Percentiles rank a stretch among this genome's conserved stretches.
Evolutionary conservation across 2,113 vertebrate genomes (phyloP).

Genomic region (Speoplatyrhinus poulsoni): DNA sequence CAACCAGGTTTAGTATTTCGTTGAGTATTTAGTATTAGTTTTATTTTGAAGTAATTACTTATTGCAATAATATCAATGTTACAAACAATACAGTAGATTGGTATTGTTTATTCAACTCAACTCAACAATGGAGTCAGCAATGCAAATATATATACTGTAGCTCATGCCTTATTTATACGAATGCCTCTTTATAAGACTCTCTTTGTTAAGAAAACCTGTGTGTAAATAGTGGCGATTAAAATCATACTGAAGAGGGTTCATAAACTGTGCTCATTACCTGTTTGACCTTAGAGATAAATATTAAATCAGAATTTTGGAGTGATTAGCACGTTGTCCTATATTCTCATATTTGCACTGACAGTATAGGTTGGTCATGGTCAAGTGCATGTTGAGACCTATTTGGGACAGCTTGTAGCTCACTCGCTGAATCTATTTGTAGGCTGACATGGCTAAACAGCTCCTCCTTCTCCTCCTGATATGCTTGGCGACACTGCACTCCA

Average conservation of each 20-base stretch:
- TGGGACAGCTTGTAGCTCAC: conserved; percentile 51
- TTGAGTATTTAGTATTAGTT: not conserved
- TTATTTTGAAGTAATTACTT: not conserved
- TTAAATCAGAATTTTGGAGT: conserved; percentile 5
- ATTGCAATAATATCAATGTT: not conserved
- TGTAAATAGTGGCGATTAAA: not conserved
- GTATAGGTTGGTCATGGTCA: conserved; percentile 39
- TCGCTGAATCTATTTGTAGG: conserved; percentile 52
- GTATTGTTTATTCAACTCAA: not conserved
- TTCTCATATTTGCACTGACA: conserved; percentile 45
- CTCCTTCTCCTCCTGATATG: conserved; percentile 50
- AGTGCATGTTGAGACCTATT: conserved; percentile 45
- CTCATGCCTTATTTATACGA: not conserved
- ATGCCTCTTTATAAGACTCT: not conserved
- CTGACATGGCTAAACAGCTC: conserved; percentile 67
- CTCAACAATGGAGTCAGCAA: not conserved
- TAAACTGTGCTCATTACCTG: not conserved
- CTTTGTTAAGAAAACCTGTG: conserved; percentile 4
- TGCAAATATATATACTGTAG: not conserved
- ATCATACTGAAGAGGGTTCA: not conserved
- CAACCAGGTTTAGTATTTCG: too few species aligned
- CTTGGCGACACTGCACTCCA: conserved; percentile 39
- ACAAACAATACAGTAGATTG: too few species aligned
- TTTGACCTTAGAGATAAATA: not conserved
- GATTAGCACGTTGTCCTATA: conserved; percentile 51